Conservation (phyloP, 2,113 vertebrate species). For the Phaethornis superciliosus region DNA sequence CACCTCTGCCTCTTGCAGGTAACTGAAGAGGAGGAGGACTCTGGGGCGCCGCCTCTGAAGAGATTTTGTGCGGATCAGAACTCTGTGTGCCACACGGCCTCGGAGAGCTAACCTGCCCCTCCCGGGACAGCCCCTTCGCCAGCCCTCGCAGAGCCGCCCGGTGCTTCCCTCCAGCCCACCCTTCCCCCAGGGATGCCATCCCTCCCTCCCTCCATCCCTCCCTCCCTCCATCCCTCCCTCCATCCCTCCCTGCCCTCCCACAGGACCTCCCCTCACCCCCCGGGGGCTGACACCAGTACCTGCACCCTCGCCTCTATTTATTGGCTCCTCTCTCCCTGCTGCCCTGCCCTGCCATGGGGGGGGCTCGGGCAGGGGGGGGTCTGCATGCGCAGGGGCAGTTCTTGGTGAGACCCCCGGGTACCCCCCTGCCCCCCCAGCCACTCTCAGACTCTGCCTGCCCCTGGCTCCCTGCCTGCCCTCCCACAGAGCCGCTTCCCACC, state of each 20-base stretch:
- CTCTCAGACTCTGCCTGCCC: neutral
- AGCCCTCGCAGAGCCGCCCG: constrained; percentile 10
- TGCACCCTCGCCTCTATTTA: constrained; percentile 72
- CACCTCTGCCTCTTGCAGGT: constrained; percentile 50
- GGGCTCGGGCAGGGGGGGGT: neutral
- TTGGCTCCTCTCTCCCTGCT: constrained; percentile 70
- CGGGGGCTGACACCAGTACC: neutral
- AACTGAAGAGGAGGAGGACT: constrained; percentile 84
- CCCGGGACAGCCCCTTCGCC: neutral
- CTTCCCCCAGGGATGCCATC: neutral
- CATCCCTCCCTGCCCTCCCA: neutral
- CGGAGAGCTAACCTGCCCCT: constrained; percentile 82
- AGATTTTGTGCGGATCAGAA: constrained; percentile 90
- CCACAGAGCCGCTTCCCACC: neutral
- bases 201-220: no score
- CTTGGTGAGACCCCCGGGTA: neutral
- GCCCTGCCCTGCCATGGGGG: constrained; percentile 1
- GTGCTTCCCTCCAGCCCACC: neutral
- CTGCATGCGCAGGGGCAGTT: neutral
- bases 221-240: no score
- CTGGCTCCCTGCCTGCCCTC: neutral
- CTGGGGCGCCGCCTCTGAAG: constrained; percentile 87
- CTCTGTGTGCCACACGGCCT: constrained; percentile 74
- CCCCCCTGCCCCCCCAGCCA: neutral
- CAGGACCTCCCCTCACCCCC: neutral